phyloP scores from a whole-genome alignment of 1,140 invertebrate species.

The Leptinotarsa undecemlineata region DNA sequence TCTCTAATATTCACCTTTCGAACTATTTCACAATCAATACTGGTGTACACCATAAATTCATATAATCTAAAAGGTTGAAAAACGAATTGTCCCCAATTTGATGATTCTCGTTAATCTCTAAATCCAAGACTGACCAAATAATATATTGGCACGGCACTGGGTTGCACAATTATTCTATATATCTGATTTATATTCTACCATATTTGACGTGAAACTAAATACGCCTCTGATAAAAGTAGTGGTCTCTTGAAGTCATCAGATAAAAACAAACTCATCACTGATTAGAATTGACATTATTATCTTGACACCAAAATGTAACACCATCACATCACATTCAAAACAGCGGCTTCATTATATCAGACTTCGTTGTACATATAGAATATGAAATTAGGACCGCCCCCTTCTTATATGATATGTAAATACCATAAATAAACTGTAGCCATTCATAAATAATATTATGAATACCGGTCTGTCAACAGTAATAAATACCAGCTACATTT shows the following conservation, averaged over 20 bases:
- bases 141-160: no score
- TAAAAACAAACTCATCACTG: not conserved
- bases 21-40: no score
- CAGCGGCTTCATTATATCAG: not conserved
- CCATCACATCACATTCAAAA: not conserved
- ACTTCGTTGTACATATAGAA: conserved; percentile 22
- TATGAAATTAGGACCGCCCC: conserved; percentile 26
- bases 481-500: conserved; percentile 45
- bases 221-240: no score
- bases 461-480: conserved; percentile 39
- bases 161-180: no score
- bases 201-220: no score
- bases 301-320: not conserved
- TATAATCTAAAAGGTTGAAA: no score
- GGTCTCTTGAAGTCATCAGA: not conserved
- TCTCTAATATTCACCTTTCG: no score
- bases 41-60: no score
- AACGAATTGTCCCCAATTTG: no score
- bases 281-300: not conserved
- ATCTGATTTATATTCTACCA: no score
- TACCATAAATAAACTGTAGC: conserved; percentile 22
- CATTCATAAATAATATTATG: conserved; percentile 40
- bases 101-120: no score
- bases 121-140: no score
- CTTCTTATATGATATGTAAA: conserved; percentile 29